Evolutionary conservation across 2,797 vertebrate species (phyloP).

Genomic region (Rhinella marina): DNA sequence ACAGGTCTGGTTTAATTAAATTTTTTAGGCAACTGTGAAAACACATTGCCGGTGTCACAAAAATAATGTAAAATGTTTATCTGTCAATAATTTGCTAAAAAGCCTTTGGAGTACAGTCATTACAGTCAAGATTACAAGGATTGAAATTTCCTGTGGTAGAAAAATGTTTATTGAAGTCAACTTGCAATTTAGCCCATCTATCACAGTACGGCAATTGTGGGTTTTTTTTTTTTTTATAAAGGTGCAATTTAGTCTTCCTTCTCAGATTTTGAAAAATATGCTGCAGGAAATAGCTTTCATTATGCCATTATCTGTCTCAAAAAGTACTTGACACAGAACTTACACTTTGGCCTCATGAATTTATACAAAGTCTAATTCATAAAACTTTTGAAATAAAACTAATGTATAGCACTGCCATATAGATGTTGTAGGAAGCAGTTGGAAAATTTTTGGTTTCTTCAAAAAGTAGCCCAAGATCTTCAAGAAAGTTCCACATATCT

Average conservation of each 20-base stretch:
- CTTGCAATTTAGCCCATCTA: conserved; percentile 37
- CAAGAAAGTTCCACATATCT: neutral
- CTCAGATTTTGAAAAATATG: neutral
- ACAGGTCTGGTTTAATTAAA: neutral
- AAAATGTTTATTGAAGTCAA: conserved; percentile 42
- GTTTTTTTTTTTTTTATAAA: conserved; percentile 11
- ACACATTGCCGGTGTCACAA: conserved; percentile 20
- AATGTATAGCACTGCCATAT: no score
- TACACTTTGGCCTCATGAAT: neutral
- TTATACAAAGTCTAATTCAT: neutral
- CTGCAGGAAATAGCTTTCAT: neutral
- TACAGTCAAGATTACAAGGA: conserved; percentile 42
- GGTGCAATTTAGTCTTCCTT: neutral
- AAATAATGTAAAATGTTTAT: conserved; percentile 44
- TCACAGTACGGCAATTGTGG: conserved; percentile 13
- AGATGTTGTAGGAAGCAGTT: neutral
- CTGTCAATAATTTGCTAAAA: conserved; percentile 45
- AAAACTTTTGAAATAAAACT: neutral
- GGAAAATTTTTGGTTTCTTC: neutral
- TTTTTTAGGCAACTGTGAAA: conserved; percentile 38
- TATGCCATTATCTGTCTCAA: neutral
- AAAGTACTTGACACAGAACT: neutral
- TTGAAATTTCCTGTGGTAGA: conserved; percentile 37
- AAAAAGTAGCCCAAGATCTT: neutral
- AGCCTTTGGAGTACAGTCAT: conserved; percentile 38